phyloP scores from a whole-genome alignment of 1,140 invertebrate species.

The Zophobas atratus region DNA sequence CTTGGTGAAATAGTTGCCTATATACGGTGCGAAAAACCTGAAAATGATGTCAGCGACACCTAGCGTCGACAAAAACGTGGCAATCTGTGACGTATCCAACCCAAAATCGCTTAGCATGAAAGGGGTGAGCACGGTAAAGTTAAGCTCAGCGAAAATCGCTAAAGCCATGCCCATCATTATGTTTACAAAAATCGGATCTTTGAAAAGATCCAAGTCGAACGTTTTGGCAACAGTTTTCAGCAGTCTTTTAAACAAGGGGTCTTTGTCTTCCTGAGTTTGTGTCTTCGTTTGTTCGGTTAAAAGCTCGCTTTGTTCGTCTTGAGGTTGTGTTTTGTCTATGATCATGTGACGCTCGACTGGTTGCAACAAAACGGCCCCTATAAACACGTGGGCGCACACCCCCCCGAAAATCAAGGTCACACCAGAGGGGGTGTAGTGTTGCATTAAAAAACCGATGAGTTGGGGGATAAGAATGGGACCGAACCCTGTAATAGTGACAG shows the following conservation, averaged over 20 bases:
- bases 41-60: slow-evolving; percentile 74
- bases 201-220: slow-evolving; percentile 78
- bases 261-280: slow-evolving; percentile 42
- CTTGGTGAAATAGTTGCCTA: slow-evolving; percentile 69
- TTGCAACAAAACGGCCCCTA: slow-evolving; percentile 68
- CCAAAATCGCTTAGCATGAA: slow-evolving; percentile 78
- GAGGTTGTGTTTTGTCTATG: slow-evolving; percentile 13
- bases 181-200: slow-evolving; percentile 78
- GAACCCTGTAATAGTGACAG: slow-evolving; percentile 68
- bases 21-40: slow-evolving; percentile 75
- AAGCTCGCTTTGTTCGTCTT: slow-evolving; percentile 18
- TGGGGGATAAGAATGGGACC: slow-evolving; percentile 71
- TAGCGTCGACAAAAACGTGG: slow-evolving; percentile 75
- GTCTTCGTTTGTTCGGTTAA: slow-evolving; percentile 24
- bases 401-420: slow-evolving; percentile 68
- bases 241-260: slow-evolving; percentile 60
- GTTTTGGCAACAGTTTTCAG: slow-evolving; percentile 72
- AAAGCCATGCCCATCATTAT: slow-evolving; percentile 78
- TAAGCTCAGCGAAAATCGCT: slow-evolving; percentile 78
- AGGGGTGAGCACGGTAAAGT: slow-evolving; percentile 79
- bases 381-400: slow-evolving; percentile 66
- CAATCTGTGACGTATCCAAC: slow-evolving; percentile 72
- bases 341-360: slow-evolving; percentile 73
- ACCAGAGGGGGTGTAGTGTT: slow-evolving; percentile 65
- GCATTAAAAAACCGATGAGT: slow-evolving; percentile 65